phyloP scores from a whole-genome alignment of 2,797 vertebrate species.

The Pitangus sulphuratus region DNA sequence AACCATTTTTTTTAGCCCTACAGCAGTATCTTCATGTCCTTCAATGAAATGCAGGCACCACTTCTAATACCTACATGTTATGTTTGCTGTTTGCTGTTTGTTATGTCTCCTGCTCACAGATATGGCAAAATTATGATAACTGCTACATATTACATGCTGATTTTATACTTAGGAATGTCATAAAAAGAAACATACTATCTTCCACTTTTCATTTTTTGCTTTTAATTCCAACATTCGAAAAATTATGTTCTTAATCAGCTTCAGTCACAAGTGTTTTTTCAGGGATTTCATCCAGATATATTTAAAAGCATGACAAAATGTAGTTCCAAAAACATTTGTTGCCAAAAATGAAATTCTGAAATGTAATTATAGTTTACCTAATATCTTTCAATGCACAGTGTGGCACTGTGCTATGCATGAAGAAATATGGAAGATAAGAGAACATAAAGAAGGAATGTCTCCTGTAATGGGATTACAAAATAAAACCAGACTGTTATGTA shows the following conservation, averaged over 20 bases:
- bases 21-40: background rate
- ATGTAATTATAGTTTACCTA: constrained; percentile 31
- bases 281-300: background rate
- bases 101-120: background rate
- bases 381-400: constrained; percentile 9
- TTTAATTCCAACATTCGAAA: background rate
- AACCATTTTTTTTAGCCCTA: background rate
- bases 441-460: constrained; percentile 12
- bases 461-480: constrained; percentile 24
- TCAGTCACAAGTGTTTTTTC: background rate
- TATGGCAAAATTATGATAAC: background rate
- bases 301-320: background rate
- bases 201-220: background rate
- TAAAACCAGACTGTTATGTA: background rate
- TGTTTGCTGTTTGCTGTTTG: background rate
- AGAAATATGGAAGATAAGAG: background rate
- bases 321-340: constrained; percentile 1
- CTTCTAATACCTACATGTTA: background rate
- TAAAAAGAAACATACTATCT: background rate
- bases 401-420: background rate
- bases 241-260: constrained; percentile 19
- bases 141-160: background rate
- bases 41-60: background rate
- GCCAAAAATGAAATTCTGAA: constrained; percentile 20
- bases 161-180: background rate